Percentiles rank a stretch among this genome's conserved stretches.
Evolutionary conservation across 2,113 vertebrate genomes (phyloP).

Genomic region (Podarcis raffonei): DNA sequence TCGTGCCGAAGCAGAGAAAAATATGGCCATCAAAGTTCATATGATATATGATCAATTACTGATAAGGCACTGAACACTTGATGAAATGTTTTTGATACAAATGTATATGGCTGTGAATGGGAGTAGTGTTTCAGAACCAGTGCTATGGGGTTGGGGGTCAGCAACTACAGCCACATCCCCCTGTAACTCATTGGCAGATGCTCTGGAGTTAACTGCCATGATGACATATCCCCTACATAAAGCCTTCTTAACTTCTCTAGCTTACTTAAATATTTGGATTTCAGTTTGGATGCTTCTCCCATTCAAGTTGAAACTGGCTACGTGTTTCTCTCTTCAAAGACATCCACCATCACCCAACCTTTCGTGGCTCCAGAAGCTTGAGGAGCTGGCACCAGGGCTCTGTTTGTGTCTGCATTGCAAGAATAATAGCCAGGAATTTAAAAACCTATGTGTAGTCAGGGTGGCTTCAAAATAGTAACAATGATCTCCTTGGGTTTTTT

Average conservation of each 20-base stretch:
- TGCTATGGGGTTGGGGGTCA: neutral
- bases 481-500: too few relatives aligned
- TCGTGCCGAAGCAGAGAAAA: too few relatives aligned
- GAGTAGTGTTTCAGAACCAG: neutral
- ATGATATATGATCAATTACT: too few relatives aligned
- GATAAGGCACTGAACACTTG: too few relatives aligned
- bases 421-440: slow-evolving; percentile 59
- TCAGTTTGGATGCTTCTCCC: slow-evolving; percentile 65
- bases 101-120: neutral
- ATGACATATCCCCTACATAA: neutral
- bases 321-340: slow-evolving; percentile 64
- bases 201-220: neutral
- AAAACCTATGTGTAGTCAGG: neutral
- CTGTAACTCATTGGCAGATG: neutral
- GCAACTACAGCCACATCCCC: neutral
- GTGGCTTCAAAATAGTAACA: neutral
- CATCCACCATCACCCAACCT: slow-evolving; percentile 61
- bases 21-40: too few relatives aligned
- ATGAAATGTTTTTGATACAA: too few relatives aligned
- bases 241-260: slow-evolving; percentile 29
- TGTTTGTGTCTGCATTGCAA: slow-evolving; percentile 48
- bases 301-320: slow-evolving; percentile 73
- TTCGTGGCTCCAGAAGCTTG: slow-evolving; percentile 53
- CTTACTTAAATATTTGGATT: slow-evolving; percentile 61
- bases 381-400: slow-evolving; percentile 60